A percentile compares a stretch with the other conserved stretches of the same genome.
These are phyloP conservation scores for Wasmannia auropunctata DNA, from an alignment of 1,140 invertebrate species.

Conservation along the genomic window DNA sequence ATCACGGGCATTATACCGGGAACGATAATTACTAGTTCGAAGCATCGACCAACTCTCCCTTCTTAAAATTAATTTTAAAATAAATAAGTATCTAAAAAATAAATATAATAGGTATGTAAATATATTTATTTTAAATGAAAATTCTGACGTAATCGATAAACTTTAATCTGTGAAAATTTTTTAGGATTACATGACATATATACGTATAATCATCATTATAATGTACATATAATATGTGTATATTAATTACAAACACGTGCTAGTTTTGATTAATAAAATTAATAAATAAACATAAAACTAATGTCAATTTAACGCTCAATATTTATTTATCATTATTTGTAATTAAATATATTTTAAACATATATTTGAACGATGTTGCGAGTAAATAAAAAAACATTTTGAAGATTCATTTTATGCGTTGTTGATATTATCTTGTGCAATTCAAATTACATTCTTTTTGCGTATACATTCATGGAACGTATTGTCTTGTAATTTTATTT, in stretches of 20 bases:
- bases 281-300: neutral
- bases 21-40: neutral
- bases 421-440: neutral
- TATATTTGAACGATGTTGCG: neutral
- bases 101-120: neutral
- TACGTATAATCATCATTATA: neutral
- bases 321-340: neutral
- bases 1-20: neutral
- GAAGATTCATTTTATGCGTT: neutral
- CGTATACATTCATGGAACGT: neutral
- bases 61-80: neutral
- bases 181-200: neutral
- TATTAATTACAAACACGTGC: neutral
- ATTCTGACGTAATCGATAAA: neutral
- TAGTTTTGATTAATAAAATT: neutral
- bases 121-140: no score
- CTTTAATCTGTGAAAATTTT: neutral
- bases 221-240: neutral
- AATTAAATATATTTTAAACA: neutral
- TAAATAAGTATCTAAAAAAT: neutral
- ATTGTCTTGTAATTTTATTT: neutral
- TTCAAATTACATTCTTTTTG: neutral
- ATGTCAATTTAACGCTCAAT: neutral
- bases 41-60: neutral
- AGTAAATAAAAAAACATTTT: neutral